These are phyloP conservation scores for Megalonaias nervosa DNA, from an alignment of 1,140 invertebrate genomes.

Conservation along the genomic window DNA sequence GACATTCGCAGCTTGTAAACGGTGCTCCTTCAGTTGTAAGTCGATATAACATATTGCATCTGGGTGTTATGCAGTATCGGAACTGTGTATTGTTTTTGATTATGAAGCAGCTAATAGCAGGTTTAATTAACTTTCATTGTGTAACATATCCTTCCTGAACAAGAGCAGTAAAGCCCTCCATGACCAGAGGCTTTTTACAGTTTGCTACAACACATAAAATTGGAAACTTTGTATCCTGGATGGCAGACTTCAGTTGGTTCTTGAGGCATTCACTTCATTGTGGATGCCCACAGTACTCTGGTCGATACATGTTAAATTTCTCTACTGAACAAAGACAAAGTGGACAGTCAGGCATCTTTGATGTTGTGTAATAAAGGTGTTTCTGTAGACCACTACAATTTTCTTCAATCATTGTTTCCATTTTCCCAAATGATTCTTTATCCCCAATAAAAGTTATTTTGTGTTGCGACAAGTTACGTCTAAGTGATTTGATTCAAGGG, in stretches of 20 bases:
- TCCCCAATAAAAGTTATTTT: slow-evolving; percentile 48
- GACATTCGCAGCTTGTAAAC: slow-evolving; percentile 52
- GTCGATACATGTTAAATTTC: slow-evolving; percentile 44
- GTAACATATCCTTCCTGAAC: slow-evolving; percentile 24
- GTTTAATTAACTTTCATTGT: slow-evolving; percentile 20
- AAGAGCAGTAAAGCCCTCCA: slow-evolving; percentile 43
- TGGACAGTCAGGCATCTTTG: slow-evolving; percentile 50
- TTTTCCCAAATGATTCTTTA: slow-evolving; percentile 40
- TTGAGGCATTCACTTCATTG: slow-evolving; percentile 58
- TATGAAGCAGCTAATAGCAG: slow-evolving; percentile 44
- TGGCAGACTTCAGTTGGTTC: slow-evolving; percentile 34
- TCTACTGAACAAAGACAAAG: slow-evolving; percentile 59
- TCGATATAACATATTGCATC: slow-evolving; percentile 56
- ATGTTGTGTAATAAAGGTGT: neutral
- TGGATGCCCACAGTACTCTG: slow-evolving; percentile 62
- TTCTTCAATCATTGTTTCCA: neutral
- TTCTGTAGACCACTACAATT: neutral
- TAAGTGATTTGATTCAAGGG: slow-evolving; percentile 24
- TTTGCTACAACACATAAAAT: slow-evolving; percentile 50
- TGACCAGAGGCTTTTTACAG: slow-evolving; percentile 44
- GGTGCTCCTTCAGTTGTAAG: slow-evolving; percentile 32
- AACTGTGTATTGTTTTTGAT: slow-evolving; percentile 35
- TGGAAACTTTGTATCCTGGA: slow-evolving; percentile 45
- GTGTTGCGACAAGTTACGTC: slow-evolving; percentile 42
- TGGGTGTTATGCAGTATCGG: slow-evolving; percentile 55